Evolutionary conservation across 2,888 invertebrate genomes (phyloP).

Genomic region (Oscheius sp.): DNA sequence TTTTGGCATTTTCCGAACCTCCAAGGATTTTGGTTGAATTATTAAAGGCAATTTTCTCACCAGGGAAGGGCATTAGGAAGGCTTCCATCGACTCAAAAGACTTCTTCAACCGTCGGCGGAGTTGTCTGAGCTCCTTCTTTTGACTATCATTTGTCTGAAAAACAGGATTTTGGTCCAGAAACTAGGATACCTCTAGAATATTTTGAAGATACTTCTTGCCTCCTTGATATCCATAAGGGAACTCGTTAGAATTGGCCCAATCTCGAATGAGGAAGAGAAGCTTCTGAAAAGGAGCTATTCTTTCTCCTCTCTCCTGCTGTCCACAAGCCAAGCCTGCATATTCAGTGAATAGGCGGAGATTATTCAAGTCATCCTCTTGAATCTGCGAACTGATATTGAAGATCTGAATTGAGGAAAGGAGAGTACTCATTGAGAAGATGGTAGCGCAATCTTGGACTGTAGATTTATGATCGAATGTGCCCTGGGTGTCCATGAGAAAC

Average conservation of each 20-base stretch:
- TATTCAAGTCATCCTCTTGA: conserved; percentile 94
- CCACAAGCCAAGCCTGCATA: conserved; percentile 92
- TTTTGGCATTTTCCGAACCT: conserved; percentile 71
- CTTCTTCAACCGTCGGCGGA: conserved; percentile 77
- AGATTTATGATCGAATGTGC: conserved; percentile 94
- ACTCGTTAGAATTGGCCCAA: conserved; percentile 96
- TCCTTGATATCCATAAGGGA: conserved; percentile 84
- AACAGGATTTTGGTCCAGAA: too few relatives aligned
- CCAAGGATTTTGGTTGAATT: conserved; percentile 63
- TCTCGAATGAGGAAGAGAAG: conserved; percentile 90
- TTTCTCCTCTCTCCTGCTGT: conserved; percentile 75
- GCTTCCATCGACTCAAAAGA: conserved; percentile 94
- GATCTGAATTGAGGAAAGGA: conserved; percentile 85
- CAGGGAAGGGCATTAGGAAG: conserved; percentile 97
- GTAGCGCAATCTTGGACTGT: conserved; percentile 96
- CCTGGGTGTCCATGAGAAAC: conserved; percentile 88
- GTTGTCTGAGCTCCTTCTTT: conserved; percentile 1
- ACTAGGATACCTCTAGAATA: conserved; percentile 77
- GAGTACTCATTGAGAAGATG: conserved; percentile 93
- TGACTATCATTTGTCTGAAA: conserved; percentile 73
- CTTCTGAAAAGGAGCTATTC: conserved; percentile 77
- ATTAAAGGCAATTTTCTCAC: conserved; percentile 93
- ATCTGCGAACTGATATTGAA: conserved; percentile 94
- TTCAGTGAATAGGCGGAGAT: conserved; percentile 91
- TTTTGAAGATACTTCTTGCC: conserved; percentile 85